Percentiles rank a stretch among this genome's conserved stretches.
phyloP scores from a whole-genome alignment of 2,797 vertebrate species.

The Enteromius radiatus region DNA sequence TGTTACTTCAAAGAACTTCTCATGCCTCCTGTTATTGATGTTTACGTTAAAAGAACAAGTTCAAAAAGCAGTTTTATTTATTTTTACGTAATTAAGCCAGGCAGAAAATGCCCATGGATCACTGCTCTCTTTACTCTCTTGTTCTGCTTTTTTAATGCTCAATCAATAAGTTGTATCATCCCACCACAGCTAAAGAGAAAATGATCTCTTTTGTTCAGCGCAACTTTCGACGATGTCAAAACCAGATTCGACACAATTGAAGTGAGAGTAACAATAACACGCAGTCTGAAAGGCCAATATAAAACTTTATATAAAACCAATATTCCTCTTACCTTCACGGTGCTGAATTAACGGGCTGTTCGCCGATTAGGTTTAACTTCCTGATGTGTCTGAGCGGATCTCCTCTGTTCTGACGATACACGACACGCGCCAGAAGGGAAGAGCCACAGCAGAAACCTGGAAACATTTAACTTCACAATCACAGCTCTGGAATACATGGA shows the following conservation, averaged over 20 bases:
- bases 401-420: constrained; percentile 6
- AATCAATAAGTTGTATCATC: background rate
- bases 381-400: constrained; percentile 14
- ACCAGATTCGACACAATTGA: background rate
- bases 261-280: background rate
- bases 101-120: background rate
- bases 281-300: background rate
- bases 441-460: background rate
- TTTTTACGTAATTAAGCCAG: background rate
- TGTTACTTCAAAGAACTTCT: background rate
- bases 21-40: background rate
- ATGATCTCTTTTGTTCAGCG: constrained; percentile 8
- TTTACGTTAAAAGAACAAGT: background rate
- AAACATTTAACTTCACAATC: background rate
- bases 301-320: too few species aligned
- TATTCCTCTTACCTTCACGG: constrained; percentile 8
- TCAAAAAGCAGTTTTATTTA: background rate
- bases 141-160: background rate
- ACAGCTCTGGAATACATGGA: background rate
- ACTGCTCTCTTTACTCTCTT: background rate
- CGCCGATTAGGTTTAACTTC: constrained; percentile 14
- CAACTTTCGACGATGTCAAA: background rate
- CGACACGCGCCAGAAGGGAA: constrained; percentile 26
- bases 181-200: background rate
- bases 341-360: background rate